Evolutionary conservation across 2,888 invertebrate genomes (phyloP).

Genomic region (Cosmorhoe ocellata): DNA sequence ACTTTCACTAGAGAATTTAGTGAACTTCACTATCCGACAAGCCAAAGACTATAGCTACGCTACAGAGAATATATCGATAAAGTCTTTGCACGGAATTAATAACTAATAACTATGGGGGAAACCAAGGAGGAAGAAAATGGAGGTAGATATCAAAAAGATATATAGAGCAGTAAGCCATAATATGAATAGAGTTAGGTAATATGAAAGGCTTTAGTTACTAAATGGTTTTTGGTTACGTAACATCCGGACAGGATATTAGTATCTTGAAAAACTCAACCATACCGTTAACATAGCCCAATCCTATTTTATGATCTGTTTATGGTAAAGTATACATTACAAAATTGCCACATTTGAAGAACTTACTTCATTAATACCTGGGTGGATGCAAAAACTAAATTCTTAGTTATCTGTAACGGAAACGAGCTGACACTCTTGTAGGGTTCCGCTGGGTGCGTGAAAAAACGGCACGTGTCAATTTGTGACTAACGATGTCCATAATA

Average conservation of each 20-base stretch:
- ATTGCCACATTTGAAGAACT: conserved; percentile 43
- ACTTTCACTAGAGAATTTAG: background rate
- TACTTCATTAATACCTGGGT: conserved; percentile 42
- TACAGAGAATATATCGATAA: no score
- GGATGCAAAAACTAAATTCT: conserved; percentile 45
- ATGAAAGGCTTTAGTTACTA: no score
- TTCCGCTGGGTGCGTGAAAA: conserved; percentile 28
- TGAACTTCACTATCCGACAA: no score
- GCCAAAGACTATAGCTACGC: no score
- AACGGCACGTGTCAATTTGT: conserved; percentile 12
- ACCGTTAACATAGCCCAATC: conserved; percentile 24
- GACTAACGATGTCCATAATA: conserved; percentile 18
- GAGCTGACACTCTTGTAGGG: conserved; percentile 43
- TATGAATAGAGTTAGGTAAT: no score
- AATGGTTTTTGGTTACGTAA: conserved; percentile 8
- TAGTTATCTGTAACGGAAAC: conserved; percentile 56
- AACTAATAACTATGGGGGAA: no score
- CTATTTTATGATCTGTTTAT: conserved; percentile 36
- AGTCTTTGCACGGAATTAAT: no score
- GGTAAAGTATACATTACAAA: conserved; percentile 48
- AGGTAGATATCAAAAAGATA: no score
- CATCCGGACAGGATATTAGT: conserved; percentile 14
- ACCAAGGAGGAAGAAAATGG: no score
- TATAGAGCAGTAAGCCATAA: no score
- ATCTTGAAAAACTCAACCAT: conserved; percentile 11